Base-by-base conservation (phyloP, 2,113 vertebrate genomes). In the Lethenteron reissneri region DNA sequence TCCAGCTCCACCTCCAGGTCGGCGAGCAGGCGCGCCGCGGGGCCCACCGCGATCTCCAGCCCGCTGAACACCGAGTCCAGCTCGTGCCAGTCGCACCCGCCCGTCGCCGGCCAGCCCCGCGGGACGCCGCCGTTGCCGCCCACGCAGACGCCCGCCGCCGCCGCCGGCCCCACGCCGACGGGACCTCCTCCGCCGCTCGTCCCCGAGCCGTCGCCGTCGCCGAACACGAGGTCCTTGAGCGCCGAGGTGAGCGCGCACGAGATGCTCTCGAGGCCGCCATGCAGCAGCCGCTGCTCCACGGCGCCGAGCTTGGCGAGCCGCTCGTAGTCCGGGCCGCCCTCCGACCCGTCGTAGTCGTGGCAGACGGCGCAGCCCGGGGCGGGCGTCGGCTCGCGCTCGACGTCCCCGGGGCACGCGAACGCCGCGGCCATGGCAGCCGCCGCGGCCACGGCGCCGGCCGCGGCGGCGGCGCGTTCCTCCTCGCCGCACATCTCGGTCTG, bases 1-100 rank as follows among this genome's bases (percentile, higher is more conserved):
- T 87, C 84, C 21, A 84, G 75, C 8, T 78, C 76, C 5, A 83
- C 72, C 19, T 84, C 82, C 0, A 79, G 77, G 15, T 75, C 75
- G 15, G 71, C 71, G 2, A 73, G 59, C 15, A 84, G 74, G 74
- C 83, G 82, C 73, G 82, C 83, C 57, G 82, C 5, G 3, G 81
- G 79, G 70, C 76, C 76, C 56, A 83, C 76, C 8, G 81, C 77
- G 3, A 73, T 73, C 56, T 79, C 72, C 72, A 72, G 79, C 11
- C 78, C 78, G 0, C 85, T 84, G 3, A 83, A 74, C 68, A 80
- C 78, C 0, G 79, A 78, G 41, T 87, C 85, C 57, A 87, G 77
- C 58, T 84, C 83, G 41, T 41, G 41, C 41, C 41, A 41, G 41
- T 41, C 41, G 41, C 41, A 41, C 41, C 41, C 41, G 41, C 5